A percentile compares a stretch with the other conserved stretches of the same genome.
Evolutionary conservation across 2,113 vertebrate species (phyloP).

Genomic region (Nycticorax nycticorax): DNA sequence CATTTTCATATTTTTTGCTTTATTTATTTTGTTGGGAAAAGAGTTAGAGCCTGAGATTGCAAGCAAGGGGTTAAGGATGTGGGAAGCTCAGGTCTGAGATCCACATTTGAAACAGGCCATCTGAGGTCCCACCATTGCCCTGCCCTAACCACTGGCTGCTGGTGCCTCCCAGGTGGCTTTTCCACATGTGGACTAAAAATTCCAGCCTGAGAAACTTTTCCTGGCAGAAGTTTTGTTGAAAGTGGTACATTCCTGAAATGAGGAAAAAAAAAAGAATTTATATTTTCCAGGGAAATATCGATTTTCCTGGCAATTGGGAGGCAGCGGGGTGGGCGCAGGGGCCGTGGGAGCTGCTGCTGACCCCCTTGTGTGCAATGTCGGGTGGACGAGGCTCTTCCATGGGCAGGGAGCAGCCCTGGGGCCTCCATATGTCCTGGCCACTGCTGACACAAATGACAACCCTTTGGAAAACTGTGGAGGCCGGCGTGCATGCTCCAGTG

Average conservation of each 20-base stretch:
- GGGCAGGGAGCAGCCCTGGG: neutral
- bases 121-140: neutral
- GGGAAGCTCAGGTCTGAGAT: neutral
- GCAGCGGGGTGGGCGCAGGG: neutral
- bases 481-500: neutral
- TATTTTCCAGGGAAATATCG: neutral
- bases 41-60: fast-evolving
- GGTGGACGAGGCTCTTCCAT: neutral
- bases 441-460: neutral
- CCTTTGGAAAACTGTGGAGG: neutral
- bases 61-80: neutral
- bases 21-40: neutral
- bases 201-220: conserved; percentile 6
- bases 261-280: fast-evolving
- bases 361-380: too few species aligned
- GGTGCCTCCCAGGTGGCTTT: neutral
- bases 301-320: neutral
- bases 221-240: neutral
- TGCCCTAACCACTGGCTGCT: neutral
- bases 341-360: fast-evolving
- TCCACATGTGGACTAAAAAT: neutral
- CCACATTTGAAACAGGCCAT: neutral
- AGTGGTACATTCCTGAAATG: neutral
- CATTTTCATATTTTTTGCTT: neutral
- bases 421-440: neutral